Evolutionary conservation across 2,797 vertebrate genomes (phyloP), one percentile per base, ranked within the genome.

Genomic region (Cirrhinus molitorella): DNA sequence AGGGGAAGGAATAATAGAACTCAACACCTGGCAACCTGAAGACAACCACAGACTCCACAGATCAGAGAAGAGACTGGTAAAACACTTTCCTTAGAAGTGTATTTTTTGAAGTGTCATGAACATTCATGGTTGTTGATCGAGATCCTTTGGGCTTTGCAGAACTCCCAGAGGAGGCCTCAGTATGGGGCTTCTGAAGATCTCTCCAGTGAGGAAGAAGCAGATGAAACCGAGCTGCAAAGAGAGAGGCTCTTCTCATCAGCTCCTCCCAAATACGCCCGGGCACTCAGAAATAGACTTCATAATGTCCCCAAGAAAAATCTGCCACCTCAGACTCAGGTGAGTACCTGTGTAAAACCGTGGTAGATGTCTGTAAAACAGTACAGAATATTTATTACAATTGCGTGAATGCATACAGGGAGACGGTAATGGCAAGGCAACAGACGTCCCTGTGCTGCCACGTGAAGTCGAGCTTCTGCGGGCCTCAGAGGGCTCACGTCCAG

Each of bases 131-230:
- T 71, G 23, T 51, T 76, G 40, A 70, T 19, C 3, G 31, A 53
- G 71, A 11, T 31, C n/a, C 19, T 59, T 19, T 67, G 13, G 37
- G 21, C 12, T 68, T 45, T 51, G 9, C 70, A 89, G 81, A 74
- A 25, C 57, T 88, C 84, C 37, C 87, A 89, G 63, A 89, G 91
- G 86, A 93, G 76, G 86, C 90, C 92, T 0, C 95, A 89, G 0
- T 93, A 93, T 53, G 94, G 94, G 0, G 83, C 93, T 31, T 99
- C 97, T 0, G 97, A 99, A 0, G 98, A 99, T 63, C 92, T 96
- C 65, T 98, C 98, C 3, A 99, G 96, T 17, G 98, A 99, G 47
- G 97, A 99, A 81, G 97, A 98, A 0, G 93, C 90, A 49, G 96
- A 96, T 25, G 95, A 95, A 0, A 73, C 91, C 0, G 94, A 90